Evolutionary conservation across 2,797 vertebrate genomes (phyloP), one percentile per base, ranked within the genome.

Genomic region (Spheniscus humboldti): DNA sequence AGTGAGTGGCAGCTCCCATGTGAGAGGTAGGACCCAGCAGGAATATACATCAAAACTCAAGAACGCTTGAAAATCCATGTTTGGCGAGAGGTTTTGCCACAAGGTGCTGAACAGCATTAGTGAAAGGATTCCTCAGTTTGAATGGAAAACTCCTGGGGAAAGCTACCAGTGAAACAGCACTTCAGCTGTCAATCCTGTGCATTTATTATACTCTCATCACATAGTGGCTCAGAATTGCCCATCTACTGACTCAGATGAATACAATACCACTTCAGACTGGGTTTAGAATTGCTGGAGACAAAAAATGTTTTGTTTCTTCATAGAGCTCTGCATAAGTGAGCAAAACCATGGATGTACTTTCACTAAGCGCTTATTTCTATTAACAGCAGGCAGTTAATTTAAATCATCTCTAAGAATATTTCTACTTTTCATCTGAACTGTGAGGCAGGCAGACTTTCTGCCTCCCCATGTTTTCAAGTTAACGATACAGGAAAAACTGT

Each of bases 1-100:
- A 82, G 28, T 48, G 69, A 96, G 64, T 50, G 63, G 77, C 52
- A 94, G 64, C 60, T 88, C 75, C 37, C 17, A 1, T 7, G 20
- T 43, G 59, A 92, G 63, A 77, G 12, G 15, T 10, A 91, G 43
- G 59, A 94, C 95, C 28, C 84, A 93, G 76, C 30, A 91, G 56
- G 41, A 88, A 80, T 56, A 96, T 31, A 82, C 52, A 91, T 83
- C 86, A 93, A 93, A 96, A 95, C 62, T 91, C 57, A 93, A 89
- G 77, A 94, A 86, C 1, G 2, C 81, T 43, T 62, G 41, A 91
- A 95, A 90, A 95, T 59, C 62, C 28, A 27, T 8, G 11, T 86
- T 66, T 63, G 53, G 72, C 1, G 0, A 96, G 53, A 92, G 50
- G 66, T 91, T 72, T 69, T 67, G 62, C 64, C 75, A 92, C 76